A percentile compares a stretch with the other conserved stretches of the same genome.
Evolutionary conservation across 2,888 invertebrate genomes (phyloP).

Genomic region (Lasioglossum marginatum): DNA sequence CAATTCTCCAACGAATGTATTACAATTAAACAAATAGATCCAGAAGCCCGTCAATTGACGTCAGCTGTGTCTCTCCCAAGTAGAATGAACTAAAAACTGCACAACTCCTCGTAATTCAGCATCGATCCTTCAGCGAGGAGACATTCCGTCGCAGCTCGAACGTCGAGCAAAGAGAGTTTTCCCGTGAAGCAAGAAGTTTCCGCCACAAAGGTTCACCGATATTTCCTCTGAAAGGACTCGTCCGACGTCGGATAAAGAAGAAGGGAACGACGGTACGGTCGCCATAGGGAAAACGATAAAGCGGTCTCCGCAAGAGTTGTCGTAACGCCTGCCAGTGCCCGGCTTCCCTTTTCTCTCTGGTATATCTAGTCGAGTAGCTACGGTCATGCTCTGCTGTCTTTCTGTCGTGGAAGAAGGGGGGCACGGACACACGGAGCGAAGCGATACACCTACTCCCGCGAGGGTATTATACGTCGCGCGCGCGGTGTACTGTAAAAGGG

Average conservation of each 20-base stretch:
- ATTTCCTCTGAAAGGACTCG: slow-evolving; percentile 12
- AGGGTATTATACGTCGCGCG: background rate
- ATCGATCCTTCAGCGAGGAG: background rate
- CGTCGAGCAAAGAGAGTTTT: background rate
- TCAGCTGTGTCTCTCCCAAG: background rate
- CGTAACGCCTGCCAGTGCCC: background rate
- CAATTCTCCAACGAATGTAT: background rate
- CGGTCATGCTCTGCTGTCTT: slow-evolving; percentile 4
- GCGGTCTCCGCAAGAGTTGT: background rate
- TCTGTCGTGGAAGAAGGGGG: background rate
- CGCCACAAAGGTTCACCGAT: slow-evolving; percentile 2
- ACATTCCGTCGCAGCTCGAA: background rate
- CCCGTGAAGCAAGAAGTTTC: background rate
- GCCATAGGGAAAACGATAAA: slow-evolving; percentile 3
- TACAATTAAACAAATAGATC: background rate
- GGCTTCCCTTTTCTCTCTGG: background rate
- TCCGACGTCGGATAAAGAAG: background rate
- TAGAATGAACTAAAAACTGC: background rate
- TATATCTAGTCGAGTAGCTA: background rate
- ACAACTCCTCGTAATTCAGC: background rate
- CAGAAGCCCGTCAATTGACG: background rate
- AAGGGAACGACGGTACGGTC: background rate
- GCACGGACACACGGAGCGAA: background rate
- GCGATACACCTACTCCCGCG: slow-evolving; percentile 20
- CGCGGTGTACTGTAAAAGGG: slow-evolving; percentile 10